Conservation (phyloP, 2,888 invertebrate species). For the Actias luna region DNA sequence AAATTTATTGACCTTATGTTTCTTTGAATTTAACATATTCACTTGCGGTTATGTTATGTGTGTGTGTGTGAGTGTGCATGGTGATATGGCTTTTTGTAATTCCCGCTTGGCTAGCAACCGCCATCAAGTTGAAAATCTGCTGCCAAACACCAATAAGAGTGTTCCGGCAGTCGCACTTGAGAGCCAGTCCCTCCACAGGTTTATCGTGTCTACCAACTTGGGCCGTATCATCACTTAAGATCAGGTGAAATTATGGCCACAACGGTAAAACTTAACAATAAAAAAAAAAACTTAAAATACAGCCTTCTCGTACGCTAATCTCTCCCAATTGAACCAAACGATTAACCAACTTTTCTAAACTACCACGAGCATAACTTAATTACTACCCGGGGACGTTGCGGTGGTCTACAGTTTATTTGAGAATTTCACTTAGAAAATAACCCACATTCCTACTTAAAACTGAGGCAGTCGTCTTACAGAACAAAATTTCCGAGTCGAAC, state of each 20-base stretch:
- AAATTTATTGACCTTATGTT: neutral
- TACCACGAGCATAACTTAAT: conserved; percentile 28
- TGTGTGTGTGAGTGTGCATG: too few relatives aligned
- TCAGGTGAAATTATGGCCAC: too few relatives aligned
- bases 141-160: too few relatives aligned
- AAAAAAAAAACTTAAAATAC: neutral
- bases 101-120: too few relatives aligned
- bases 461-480: neutral
- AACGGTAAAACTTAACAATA: too few relatives aligned
- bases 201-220: too few relatives aligned
- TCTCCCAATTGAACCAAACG: neutral
- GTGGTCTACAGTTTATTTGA: conserved; percentile 6
- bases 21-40: neutral
- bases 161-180: too few relatives aligned
- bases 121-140: too few relatives aligned
- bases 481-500: too few relatives aligned
- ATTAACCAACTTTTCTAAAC: conserved; percentile 15
- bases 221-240: too few relatives aligned
- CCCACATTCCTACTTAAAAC: neutral
- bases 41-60: neutral
- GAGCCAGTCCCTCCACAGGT: too few relatives aligned
- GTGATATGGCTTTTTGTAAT: too few relatives aligned
- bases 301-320: neutral
- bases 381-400: conserved; percentile 27
- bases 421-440: neutral